These are phyloP conservation scores for Hydrozoanthus gracilis DNA, from an alignment of 92 coral and sea anemone genomes.

Conservation along the genomic window DNA sequence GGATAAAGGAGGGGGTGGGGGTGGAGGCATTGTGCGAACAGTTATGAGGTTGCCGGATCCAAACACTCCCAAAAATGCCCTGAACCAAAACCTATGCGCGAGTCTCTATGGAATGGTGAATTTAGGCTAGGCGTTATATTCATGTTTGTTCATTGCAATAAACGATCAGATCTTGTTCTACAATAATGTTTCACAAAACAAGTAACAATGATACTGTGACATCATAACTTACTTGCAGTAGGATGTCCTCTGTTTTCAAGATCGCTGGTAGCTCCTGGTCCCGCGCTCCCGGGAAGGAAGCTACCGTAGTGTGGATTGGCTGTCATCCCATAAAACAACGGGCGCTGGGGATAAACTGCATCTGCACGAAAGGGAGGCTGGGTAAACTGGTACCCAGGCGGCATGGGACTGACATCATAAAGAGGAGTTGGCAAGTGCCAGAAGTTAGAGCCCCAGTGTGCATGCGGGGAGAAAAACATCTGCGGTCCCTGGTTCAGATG, in stretches of 20 bases:
- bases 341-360: conserved; percentile 12
- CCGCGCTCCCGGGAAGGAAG: neutral
- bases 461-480: conserved; percentile 25
- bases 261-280: too few relatives aligned
- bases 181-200: too few relatives aligned
- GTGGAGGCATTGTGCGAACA: too few relatives aligned
- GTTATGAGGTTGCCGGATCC: too few relatives aligned
- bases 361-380: conserved; percentile 5
- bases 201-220: neutral
- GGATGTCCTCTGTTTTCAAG: neutral
- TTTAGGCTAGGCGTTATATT: too few relatives aligned
- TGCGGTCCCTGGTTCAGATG: neutral
- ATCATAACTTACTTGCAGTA: conserved; percentile 10
- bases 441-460: conserved; percentile 34
- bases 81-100: too few relatives aligned
- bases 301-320: conserved; percentile 13
- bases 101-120: too few relatives aligned
- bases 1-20: too few relatives aligned
- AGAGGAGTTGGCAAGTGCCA: conserved; percentile 30
- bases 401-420: conserved; percentile 48
- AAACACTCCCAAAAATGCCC: too few relatives aligned
- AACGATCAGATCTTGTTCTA: too few relatives aligned
- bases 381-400: conserved; percentile 25
- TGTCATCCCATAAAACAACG: conserved; percentile 37
- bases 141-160: too few relatives aligned